phyloP scores from a whole-genome alignment of 92 coral and sea anemone genomes.

The Paragorgia papillata region DNA sequence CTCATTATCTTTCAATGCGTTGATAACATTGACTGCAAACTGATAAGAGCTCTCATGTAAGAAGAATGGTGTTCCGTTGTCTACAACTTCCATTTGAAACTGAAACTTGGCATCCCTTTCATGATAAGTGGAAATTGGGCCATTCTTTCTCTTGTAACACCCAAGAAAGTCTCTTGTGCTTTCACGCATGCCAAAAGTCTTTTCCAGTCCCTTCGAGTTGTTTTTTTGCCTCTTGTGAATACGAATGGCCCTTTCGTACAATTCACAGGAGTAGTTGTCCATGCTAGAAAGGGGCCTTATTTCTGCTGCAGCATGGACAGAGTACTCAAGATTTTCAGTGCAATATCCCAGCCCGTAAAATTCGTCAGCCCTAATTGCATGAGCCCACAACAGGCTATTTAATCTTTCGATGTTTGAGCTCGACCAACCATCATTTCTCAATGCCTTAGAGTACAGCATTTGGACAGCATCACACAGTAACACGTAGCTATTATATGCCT shows the following conservation, averaged over 20 bases:
- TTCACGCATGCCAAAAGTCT: constrained; percentile 54
- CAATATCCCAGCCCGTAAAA: constrained; percentile 66
- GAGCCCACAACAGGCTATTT: constrained; percentile 56
- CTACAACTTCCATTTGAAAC: constrained; percentile 32
- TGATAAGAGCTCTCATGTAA: constrained; percentile 54
- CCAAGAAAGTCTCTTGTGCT: constrained; percentile 11
- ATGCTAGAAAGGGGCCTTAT: constrained; percentile 54
- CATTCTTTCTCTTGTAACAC: constrained; percentile 44
- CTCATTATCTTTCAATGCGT: constrained; percentile 19
- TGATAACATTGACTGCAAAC: constrained; percentile 49
- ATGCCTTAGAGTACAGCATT: constrained; percentile 48
- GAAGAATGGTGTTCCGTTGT: constrained; percentile 24
- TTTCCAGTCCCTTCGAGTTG: constrained; percentile 75
- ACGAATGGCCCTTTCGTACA: constrained; percentile 65
- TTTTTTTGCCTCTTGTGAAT: constrained; percentile 70
- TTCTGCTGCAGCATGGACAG: constrained; percentile 58
- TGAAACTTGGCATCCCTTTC: constrained; percentile 6
- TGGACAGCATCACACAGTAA: constrained; percentile 58
- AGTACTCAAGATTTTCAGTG: constrained; percentile 72
- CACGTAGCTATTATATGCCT: neutral
- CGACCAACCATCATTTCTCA: constrained; percentile 50
- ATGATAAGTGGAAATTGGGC: constrained; percentile 52
- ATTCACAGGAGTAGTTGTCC: constrained; percentile 74
- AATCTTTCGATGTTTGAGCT: constrained; percentile 36
- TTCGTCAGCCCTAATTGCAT: constrained; percentile 74